Base-by-base conservation (phyloP, 2,797 vertebrate genomes). In the Macropus fuliginosus region DNA sequence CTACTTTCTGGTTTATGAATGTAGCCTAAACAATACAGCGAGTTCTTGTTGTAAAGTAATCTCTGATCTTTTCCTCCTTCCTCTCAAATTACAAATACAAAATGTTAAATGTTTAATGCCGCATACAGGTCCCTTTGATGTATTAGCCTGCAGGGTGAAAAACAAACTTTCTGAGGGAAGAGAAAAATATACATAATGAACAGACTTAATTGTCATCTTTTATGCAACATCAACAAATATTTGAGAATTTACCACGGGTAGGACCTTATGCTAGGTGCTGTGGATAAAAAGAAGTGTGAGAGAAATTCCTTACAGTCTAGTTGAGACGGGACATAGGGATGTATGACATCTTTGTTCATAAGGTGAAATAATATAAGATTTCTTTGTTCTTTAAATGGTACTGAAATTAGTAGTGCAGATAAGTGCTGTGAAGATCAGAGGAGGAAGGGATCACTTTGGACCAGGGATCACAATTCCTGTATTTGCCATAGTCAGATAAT, bases 1-100 rank as follows among this genome's bases (percentile, higher is more conserved):
- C 95, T 95, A 97, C 96, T 98, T 97, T 94, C 59, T 97, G 93
- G 95, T n/a, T 29, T 93, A 29, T 81, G 95, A 94, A 87, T 94
- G 52, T 94, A 94, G 97, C 96, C 95, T 92, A 24, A 97, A 93
- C 56, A 96, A 97, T 95, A 97, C 74, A 96, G 93, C 59, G 74
- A 93, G 95, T 40, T 55, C 46, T 97, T 46, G 62, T 91, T 93
- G 62, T 13, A 29, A 95, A 94, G 97, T 97, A 4, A 97, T 95
- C 28, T 62, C 92, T 96, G 94, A 81, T 40, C 93, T 97, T 89
- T 56, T 96, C 98, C 97, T 96, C 54, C 94, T 92, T 92, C 90
- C 62, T 97, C 95, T 18, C 93, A 1, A 94, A 98, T 98, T 97
- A 97, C 97, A 97, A 98, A 98, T 97, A 97, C 96, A 93, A 97